Base-by-base conservation (phyloP, 2,888 invertebrate species). In the Chymomyza amoena region DNA sequence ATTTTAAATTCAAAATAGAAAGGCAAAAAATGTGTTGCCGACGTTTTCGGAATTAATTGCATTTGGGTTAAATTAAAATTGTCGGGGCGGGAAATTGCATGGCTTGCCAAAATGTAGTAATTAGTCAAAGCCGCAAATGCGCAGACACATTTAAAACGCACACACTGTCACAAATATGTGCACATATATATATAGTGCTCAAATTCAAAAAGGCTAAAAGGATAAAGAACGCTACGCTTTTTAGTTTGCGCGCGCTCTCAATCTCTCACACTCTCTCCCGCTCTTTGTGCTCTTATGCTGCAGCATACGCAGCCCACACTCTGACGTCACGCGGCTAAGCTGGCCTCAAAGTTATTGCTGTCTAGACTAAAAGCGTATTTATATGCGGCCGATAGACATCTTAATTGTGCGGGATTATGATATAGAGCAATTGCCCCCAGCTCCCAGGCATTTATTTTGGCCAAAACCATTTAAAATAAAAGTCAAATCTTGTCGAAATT, bases 361-460 rank as follows among this genome's bases (percentile, higher is more conserved):
- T 88, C 83, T 84, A 84, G 83, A 88, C 83, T 73, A 57, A 76
- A 64, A 69, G 68, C 56, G 72, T 73, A 75, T 75, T 78, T 75
- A 76, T 20, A 4, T 54, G 70, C 69, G 64, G n/a, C 64, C 69
- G 86, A 83, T 87, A 86, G 69, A 74, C 72, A 88, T 83, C 88
- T 87, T 83, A 87, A 83, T 83, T 85, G 60, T 36, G 32, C 15
- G 39, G 60, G 60, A 60, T 60, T 60, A 60, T 60, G 60, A 60
- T 36, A 45, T 45, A 45, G 39, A 45, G 39, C 39, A 45, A 45
- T 45, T 45, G 39, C 39, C 10, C 39, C 39, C 39, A 10, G 39
- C 39, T 36, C 39, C 13, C 4, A 13, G 0, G 10, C 39, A 32
- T 45, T 36, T 36, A 9, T 7, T 6, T n/a, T n/a, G n/a, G 36